phyloP scores from a whole-genome alignment of 1,140 invertebrate species.

The Drosophila sulfurigaster region DNA sequence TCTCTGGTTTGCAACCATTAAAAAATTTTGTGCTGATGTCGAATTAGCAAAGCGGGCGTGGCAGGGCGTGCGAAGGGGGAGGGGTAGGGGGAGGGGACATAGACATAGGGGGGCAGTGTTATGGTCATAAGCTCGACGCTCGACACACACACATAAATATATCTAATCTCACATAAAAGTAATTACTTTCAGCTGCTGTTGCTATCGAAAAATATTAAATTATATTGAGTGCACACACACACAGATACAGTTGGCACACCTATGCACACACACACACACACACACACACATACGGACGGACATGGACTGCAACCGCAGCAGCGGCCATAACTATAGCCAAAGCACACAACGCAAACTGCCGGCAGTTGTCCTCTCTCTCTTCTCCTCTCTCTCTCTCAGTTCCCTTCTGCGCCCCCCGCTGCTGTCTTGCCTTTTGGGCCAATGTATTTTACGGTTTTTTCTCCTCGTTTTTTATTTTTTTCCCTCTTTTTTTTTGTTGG shows the following conservation, averaged over 20 bases:
- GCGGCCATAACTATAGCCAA: conserved; percentile 66
- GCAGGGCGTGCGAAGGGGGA: not conserved
- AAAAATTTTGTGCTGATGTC: conserved; percentile 75
- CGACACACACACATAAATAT: conserved; percentile 69
- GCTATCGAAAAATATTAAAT: conserved; percentile 83
- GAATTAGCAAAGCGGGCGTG: conserved; percentile 57
- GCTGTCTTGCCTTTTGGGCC: conserved; percentile 3
- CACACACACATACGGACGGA: conserved; percentile 26
- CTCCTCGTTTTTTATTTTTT: not conserved
- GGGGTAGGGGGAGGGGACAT: not conserved
- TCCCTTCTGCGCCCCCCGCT: not conserved
- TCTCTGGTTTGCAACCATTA: conserved; percentile 50
- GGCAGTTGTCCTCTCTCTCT: conserved; percentile 19
- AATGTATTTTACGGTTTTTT: conserved; percentile 10
- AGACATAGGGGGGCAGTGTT: not conserved
- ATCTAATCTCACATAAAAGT: conserved; percentile 82
- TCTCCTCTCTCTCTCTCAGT: not conserved
- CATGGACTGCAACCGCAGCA: conserved; percentile 38
- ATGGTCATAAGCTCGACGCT: conserved; percentile 37
- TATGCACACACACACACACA: conserved; percentile 31
- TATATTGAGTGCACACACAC: conserved; percentile 75
- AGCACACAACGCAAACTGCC: conserved; percentile 9
- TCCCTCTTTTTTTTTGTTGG: conserved; percentile 37
- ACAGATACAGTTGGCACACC: conserved; percentile 11
- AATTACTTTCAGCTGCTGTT: conserved; percentile 82